A percentile compares a stretch with the other conserved stretches of the same genome.
Evolutionary conservation across 2,113 vertebrate species (phyloP).

Genomic region (Corythaeola cristata): DNA sequence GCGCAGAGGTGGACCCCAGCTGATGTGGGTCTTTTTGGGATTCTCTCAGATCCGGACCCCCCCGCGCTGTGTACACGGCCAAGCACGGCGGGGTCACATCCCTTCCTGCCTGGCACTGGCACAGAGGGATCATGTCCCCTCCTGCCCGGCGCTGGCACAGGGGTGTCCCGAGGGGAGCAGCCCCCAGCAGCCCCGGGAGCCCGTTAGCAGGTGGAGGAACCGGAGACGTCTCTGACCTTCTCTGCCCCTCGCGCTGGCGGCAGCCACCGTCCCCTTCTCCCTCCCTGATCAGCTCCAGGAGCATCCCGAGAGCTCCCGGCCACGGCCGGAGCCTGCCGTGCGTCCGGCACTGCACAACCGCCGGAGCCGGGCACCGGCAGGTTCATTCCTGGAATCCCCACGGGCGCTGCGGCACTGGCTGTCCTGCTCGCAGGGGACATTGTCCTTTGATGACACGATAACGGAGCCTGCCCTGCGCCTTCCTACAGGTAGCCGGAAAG

Average conservation of each 20-base stretch:
- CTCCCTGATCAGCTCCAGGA: background rate
- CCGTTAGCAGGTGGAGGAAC: background rate
- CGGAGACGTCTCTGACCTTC: background rate
- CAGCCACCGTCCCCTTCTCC: background rate
- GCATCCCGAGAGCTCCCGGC: background rate
- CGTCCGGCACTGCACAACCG: fast-evolving
- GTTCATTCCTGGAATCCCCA: background rate
- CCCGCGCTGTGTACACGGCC: fast-evolving
- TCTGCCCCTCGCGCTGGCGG: background rate
- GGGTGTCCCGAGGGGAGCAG: background rate
- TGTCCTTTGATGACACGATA: constrained; percentile 6
- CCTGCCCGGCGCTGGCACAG: background rate
- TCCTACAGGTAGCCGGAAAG: constrained; percentile 44
- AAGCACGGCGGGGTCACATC: background rate
- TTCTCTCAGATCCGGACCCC: fast-evolving
- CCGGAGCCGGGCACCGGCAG: background rate
- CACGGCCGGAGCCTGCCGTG: fast-evolving
- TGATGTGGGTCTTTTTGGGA: background rate
- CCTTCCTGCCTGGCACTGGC: background rate
- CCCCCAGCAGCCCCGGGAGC: background rate
- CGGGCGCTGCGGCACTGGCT: background rate
- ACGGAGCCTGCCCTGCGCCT: background rate
- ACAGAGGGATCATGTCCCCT: too few species aligned
- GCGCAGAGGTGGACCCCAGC: fast-evolving
- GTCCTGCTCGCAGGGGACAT: background rate